Conservation (phyloP, 1,140 invertebrate genomes). For the Leptinotarsa texana region DNA sequence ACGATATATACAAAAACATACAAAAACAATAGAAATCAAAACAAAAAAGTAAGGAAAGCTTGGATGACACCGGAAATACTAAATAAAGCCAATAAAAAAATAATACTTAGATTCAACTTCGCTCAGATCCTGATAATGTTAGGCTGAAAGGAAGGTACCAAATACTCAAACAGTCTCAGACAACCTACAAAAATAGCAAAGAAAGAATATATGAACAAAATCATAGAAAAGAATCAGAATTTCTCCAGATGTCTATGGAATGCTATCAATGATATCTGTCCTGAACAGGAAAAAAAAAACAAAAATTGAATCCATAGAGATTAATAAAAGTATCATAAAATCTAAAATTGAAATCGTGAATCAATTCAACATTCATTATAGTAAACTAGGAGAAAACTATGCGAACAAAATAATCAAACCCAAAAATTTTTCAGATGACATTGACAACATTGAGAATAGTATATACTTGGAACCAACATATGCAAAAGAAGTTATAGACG, state of each 20-base stretch:
- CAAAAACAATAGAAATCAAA: too few species aligned
- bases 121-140: constrained; percentile 7
- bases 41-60: background rate
- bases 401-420: too few species aligned
- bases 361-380: too few species aligned
- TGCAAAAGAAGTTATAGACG: constrained; percentile 11
- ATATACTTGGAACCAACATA: background rate
- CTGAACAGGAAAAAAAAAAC: background rate
- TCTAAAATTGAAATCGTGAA: too few species aligned
- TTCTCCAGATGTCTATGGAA: background rate
- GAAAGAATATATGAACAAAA: background rate
- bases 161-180: constrained; percentile 1
- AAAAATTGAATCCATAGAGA: background rate
- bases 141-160: background rate
- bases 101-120: constrained; percentile 11
- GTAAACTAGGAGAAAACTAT: too few species aligned
- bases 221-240: background rate
- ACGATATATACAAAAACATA: too few species aligned
- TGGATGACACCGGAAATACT: background rate
- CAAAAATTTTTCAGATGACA: background rate
- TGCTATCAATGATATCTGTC: too few species aligned
- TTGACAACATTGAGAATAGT: background rate
- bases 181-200: constrained; percentile 2
- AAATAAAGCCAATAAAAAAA: background rate
- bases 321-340: background rate